A percentile compares a stretch with the other conserved stretches of the same genome.
Evolutionary conservation across 2,797 vertebrate species (phyloP).

Genomic region (Austrolebias charrua): DNA sequence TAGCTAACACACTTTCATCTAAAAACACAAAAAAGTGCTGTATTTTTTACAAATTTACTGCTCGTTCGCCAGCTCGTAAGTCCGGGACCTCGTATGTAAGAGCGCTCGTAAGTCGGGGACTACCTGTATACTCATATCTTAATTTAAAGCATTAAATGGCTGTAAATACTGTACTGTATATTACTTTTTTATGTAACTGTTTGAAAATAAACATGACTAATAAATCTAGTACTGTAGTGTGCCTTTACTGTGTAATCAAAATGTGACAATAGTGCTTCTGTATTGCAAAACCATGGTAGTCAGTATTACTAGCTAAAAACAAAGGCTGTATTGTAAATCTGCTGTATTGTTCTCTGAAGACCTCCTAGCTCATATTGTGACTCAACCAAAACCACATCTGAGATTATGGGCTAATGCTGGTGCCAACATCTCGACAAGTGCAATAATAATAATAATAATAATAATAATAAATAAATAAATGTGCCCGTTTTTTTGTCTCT

Average conservation of each 20-base stretch:
- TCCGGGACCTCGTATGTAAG: no score
- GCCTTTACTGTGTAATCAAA: conserved; percentile 8
- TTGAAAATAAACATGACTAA: conserved; percentile 3
- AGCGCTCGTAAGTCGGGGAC: no score
- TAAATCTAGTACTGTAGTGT: background rate
- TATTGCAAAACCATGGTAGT: conserved; percentile 3
- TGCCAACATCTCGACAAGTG: background rate
- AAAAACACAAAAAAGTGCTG: no score
- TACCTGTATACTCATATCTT: background rate
- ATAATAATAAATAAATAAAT: background rate
- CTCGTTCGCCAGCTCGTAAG: no score
- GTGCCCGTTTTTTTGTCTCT: background rate
- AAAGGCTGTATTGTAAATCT: background rate
- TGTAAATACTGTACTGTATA: no score
- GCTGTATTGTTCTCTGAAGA: background rate
- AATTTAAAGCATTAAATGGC: conserved; percentile 2
- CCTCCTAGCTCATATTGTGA: background rate
- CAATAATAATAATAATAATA: background rate
- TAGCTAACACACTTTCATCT: no score
- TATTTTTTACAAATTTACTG: no score
- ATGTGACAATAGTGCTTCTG: background rate
- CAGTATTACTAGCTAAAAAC: background rate
- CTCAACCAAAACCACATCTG: background rate
- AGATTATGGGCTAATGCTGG: background rate
- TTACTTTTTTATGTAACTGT: no score